Evolutionary conservation across 1,140 invertebrate species (phyloP), one percentile per base, ranked within the genome.

Genomic region (Bombus cullumanus): DNA sequence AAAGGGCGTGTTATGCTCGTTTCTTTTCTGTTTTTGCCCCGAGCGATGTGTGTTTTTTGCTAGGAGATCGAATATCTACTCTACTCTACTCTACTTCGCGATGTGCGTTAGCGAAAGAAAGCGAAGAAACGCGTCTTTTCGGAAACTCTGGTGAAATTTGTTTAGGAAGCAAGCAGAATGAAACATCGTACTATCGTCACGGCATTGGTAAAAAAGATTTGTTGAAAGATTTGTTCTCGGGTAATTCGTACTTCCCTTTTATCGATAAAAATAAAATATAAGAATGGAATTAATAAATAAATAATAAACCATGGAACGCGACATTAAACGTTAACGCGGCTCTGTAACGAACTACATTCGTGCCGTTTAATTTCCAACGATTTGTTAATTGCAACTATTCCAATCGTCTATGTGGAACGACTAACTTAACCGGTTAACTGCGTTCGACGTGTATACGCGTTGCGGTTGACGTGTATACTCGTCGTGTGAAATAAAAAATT

Each of bases 51-150:
- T 37, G 13, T 13, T 39, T 31, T 73, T 43, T 73, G n/a, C 12
- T 8, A 22, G 57, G 41, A 68, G 41, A 79, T 79, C 62, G 77
- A 73, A 28, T 53, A 53, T 53, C 47, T 34, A 34, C 31, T 28
- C 25, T 47, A 22, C n/a, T 53, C 47, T 34, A 34, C 31, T 28
- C 25, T 47, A 22, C n/a, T 47, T 31, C 15, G 31, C 43, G 68
- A 34, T 13, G 34, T 3, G 31, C 28, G 47, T 62, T 62, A 10
- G 12, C 34, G 9, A 53, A 68, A 53, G 73, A 68, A 76, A 83
- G 59, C 43, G 43, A 83, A 68, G 28, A n/a, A 28, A 68, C 59
- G 73, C 59, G 64, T 75, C 71, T 47, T 82, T 74, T 64, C 64
- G 18, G 71, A 41, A 57, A 34, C 47, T 25, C 0, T 22, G 47